A percentile compares a stretch with the other conserved stretches of the same genome.
Conservation (phyloP, 2,797 vertebrate genomes). For the Melopsittacus undulatus region DNA sequence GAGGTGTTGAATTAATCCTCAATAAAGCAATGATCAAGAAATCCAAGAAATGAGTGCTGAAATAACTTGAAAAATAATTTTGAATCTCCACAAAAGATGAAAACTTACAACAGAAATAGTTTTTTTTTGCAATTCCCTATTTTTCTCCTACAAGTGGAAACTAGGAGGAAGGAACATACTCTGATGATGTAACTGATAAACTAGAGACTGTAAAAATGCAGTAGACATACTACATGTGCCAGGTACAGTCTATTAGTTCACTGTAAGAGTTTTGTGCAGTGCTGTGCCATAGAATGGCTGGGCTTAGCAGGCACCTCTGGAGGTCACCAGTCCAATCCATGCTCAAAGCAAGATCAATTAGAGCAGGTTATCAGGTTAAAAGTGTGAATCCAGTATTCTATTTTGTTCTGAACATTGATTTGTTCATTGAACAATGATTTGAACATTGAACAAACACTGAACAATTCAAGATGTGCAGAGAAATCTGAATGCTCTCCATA, state of each 20-base stretch:
- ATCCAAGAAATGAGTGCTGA: not conserved
- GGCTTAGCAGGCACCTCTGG: not conserved
- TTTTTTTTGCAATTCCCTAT: not conserved
- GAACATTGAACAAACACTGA: not conserved
- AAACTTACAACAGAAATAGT: not conserved
- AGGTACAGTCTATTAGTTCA: not conserved
- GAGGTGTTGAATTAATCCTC: not conserved
- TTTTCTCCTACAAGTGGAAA: not conserved
- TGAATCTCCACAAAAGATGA: not conserved
- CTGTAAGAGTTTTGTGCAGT: not conserved
- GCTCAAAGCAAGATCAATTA: not conserved
- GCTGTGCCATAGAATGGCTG: not conserved
- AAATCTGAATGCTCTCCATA: not conserved
- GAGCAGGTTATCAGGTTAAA: not conserved
- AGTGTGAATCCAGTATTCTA: not conserved
- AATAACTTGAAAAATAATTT: not conserved
- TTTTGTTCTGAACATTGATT: not conserved
- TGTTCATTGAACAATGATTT: not conserved
- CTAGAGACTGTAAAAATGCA: not conserved
- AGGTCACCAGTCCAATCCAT: not conserved
- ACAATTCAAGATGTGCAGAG: fast-evolving
- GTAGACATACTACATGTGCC: not conserved
- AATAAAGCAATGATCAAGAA: not conserved
- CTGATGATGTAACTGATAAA: not conserved
- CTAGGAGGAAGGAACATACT: not conserved